Percentiles rank a stretch among this genome's conserved stretches.
These are phyloP conservation scores for Montifringilla adamsi DNA, from an alignment of 2,113 vertebrate genomes.

Conservation along the genomic window DNA sequence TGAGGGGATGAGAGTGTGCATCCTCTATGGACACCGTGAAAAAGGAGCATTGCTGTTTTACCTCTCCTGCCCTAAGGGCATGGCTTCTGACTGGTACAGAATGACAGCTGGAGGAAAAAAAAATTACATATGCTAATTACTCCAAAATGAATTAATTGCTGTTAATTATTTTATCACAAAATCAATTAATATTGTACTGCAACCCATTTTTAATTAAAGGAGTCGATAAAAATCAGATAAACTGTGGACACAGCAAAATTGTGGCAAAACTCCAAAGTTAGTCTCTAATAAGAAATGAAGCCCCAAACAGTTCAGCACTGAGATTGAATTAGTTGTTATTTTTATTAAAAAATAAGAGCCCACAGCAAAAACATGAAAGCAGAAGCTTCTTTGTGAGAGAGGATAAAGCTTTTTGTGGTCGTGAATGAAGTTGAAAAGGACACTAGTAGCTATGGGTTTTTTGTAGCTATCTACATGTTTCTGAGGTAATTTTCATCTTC, in stretches of 20 bases:
- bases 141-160: constrained; percentile 62
- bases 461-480: neutral
- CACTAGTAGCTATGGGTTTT: neutral
- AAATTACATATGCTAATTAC: constrained; percentile 47
- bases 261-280: constrained; percentile 46
- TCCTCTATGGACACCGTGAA: neutral
- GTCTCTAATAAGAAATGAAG: constrained; percentile 14
- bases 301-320: neutral
- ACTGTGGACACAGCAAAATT: constrained; percentile 38
- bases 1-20: neutral
- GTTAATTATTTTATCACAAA: constrained; percentile 73
- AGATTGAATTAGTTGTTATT: constrained; percentile 43
- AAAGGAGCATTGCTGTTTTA: neutral
- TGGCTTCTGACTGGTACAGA: constrained; percentile 19
- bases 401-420: neutral
- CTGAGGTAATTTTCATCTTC: neutral
- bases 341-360: constrained; percentile 30
- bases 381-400: neutral
- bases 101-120: constrained; percentile 21
- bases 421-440: neutral
- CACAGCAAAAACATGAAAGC: neutral
- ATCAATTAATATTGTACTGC: constrained; percentile 68
- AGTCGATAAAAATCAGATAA: constrained; percentile 65
- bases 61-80: neutral
- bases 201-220: constrained; percentile 68